Base-by-base conservation (phyloP, 1,140 invertebrate species). In the Papilio helenus region DNA sequence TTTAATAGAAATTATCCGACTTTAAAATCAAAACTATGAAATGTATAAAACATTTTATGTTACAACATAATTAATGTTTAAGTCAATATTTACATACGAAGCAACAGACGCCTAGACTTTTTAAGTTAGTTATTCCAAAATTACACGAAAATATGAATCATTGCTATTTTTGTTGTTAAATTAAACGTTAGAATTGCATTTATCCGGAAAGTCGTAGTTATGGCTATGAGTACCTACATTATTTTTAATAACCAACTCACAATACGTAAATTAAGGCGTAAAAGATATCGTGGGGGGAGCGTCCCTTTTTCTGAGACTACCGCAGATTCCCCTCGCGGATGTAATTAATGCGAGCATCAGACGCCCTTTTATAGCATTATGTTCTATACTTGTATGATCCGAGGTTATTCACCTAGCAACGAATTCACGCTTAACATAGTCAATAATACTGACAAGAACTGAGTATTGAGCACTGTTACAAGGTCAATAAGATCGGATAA, bases 341-440 rank as follows among this genome's bases (percentile, higher is more conserved):
- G 26, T 68, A 68, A 68, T 68, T 68, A 68, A 68, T 61, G 61
- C 23, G 61, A 68, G 12, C 26, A 61, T 61, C 58, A 16, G 61
- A 68, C 61, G 61, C 61, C 26, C 61, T 68, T 68, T 68, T 68
- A 68, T 68, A 76, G 46, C 46, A 55, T 26, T 26, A 76, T 29
- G 46, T 44, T 76, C 46, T 55, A 34, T 76, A 55, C 42, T 44
- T 76, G 61, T 29, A 68, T 68, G 14, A 29, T 68, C 3, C 23
- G 61, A 68, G 61, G 26, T 29, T 29, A 16, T 68, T 68, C 26
- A 29, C 23, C 14, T 34, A 68, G 0, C 12, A 12, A 16, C 23
- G 2, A 68, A 68, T 29, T 34, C 26, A 68, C 14, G 26, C 14
- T 29, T 1, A 39, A 23, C 23, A 61, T 7, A 68, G 14, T 16